Evolutionary conservation across 2,113 vertebrate species (phyloP).

Genomic region (Ibidorhyncha struthersii): DNA sequence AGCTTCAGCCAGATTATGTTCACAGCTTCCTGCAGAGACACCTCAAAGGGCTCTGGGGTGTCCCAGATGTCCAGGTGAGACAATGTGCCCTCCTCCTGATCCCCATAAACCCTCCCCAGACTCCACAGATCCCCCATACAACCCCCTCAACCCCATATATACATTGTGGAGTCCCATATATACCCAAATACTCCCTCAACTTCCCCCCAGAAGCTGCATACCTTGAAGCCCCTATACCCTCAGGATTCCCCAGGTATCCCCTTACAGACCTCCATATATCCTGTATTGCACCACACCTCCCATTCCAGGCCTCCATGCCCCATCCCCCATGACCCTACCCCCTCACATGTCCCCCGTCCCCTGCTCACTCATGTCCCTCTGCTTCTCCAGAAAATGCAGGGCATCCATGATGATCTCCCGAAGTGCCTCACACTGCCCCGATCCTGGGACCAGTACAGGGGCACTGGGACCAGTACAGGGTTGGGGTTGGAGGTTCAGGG

Average conservation of each 20-base stretch:
- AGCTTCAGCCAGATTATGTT: neutral
- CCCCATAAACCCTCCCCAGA: neutral
- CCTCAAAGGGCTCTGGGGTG: neutral
- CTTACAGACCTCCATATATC: neutral
- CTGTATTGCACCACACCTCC: neutral
- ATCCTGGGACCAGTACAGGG: neutral
- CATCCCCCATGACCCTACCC: neutral
- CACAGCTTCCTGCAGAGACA: neutral
- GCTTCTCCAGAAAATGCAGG: neutral
- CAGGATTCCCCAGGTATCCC: neutral
- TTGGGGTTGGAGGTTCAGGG: neutral
- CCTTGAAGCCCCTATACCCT: neutral
- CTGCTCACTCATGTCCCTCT: neutral
- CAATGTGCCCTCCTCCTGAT: neutral
- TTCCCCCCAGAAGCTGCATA: neutral
- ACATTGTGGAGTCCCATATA: neutral
- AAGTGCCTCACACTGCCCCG: neutral
- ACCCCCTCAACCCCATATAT: neutral
- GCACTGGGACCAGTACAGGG: neutral
- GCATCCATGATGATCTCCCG: neutral
- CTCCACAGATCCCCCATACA: neutral
- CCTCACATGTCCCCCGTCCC: neutral
- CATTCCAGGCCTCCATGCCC: neutral
- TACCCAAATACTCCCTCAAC: neutral
- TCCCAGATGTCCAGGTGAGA: neutral